Conservation (phyloP, 1,140 invertebrate genomes). For the Paralvinella palmiformis region DNA sequence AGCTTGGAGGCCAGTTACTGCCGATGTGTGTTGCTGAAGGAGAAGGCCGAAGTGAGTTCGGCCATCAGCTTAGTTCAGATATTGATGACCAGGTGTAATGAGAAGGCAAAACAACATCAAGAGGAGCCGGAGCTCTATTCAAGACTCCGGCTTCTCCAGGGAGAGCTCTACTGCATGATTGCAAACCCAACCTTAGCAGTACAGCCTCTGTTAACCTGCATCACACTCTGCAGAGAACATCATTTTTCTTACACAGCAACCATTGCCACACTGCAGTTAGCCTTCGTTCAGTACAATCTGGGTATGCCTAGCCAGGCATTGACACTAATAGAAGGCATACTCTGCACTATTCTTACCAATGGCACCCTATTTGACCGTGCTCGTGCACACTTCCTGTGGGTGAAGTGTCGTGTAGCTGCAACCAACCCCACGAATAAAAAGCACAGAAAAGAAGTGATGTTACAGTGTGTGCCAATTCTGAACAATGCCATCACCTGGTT, state of each 20-base stretch:
- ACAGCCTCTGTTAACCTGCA: constrained; percentile 62
- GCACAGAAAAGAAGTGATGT: background rate
- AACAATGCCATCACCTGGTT: background rate
- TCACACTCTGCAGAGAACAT: constrained; percentile 64
- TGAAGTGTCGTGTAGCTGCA: constrained; percentile 29
- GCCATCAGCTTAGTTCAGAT: constrained; percentile 32
- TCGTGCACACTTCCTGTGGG: constrained; percentile 55
- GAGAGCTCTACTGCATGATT: constrained; percentile 62
- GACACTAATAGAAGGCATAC: constrained; percentile 60
- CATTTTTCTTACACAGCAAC: constrained; percentile 69
- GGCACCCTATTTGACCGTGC: constrained; percentile 74
- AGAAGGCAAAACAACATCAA: background rate
- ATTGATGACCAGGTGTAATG: constrained; percentile 25
- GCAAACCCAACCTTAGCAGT: constrained; percentile 55
- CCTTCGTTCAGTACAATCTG: constrained; percentile 65
- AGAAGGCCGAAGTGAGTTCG: constrained; percentile 39
- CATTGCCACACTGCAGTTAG: constrained; percentile 70
- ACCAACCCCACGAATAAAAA: background rate
- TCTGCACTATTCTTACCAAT: constrained; percentile 68
- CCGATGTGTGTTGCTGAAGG: constrained; percentile 31
- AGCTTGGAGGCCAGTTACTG: constrained; percentile 53
- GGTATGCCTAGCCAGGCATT: constrained; percentile 68
- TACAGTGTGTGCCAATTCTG: background rate
- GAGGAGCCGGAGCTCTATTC: background rate
- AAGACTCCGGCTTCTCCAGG: constrained; percentile 64